Conservation (phyloP, 2,113 vertebrate species). For the Piliocolobus tephrosceles region DNA sequence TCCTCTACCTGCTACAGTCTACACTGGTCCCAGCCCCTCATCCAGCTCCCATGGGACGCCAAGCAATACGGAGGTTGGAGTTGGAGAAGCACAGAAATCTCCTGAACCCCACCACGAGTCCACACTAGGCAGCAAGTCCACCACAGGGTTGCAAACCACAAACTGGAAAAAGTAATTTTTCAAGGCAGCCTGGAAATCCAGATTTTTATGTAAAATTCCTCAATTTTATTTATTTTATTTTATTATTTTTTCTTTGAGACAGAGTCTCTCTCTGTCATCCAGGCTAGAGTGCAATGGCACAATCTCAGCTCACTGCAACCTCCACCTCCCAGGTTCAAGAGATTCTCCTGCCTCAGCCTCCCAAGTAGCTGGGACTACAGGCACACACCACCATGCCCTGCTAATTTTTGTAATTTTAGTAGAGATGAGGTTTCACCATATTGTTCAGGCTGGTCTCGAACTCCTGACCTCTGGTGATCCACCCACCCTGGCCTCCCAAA, state of each 20-base stretch:
- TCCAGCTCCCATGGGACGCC: background rate
- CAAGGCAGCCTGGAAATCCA: background rate
- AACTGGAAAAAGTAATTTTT: background rate
- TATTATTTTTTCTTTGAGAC: background rate
- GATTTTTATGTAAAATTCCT: background rate
- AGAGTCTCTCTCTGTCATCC: background rate
- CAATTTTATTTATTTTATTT: background rate
- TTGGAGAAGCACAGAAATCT: background rate
- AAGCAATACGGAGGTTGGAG: rapidly evolving
- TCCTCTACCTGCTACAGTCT: background rate
- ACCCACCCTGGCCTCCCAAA: background rate
- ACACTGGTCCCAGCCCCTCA: background rate
- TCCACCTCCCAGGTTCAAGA: too few relatives aligned
- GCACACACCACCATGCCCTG: background rate
- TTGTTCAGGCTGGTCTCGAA: background rate
- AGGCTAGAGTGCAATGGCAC: background rate
- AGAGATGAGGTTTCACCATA: background rate
- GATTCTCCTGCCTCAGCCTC: background rate
- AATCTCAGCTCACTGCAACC: too few relatives aligned
- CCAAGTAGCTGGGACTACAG: background rate
- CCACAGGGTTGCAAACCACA: rapidly evolving
- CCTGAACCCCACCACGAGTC: rapidly evolving
- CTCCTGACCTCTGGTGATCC: background rate
- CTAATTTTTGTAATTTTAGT: background rate
- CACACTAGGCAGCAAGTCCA: rapidly evolving